These are phyloP conservation scores for Neelides sp. DNA, from an alignment of 1,140 invertebrate species.

Conservation along the genomic window DNA sequence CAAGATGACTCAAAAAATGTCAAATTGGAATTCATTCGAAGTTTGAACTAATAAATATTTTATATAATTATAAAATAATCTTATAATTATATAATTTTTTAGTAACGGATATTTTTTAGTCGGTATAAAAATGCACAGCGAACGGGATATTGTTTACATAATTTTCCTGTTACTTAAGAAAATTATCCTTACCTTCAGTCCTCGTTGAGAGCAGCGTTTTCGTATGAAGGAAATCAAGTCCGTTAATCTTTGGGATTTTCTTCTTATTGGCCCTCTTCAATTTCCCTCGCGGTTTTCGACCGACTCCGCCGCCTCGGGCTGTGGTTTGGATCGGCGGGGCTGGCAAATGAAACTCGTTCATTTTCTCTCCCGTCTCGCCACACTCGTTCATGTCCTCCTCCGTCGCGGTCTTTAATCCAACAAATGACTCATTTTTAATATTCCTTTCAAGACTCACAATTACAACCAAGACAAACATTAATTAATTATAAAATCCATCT, in stretches of 20 bases:
- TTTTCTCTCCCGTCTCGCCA: constrained; percentile 31
- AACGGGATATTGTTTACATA: no score
- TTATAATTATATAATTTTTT: no score
- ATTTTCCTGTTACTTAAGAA: no score
- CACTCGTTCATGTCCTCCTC: constrained; percentile 38
- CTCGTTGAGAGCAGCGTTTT: constrained; percentile 77
- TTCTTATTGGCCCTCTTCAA: constrained; percentile 45
- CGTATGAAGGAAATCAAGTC: constrained; percentile 75
- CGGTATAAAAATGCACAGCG: no score
- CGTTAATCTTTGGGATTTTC: constrained; percentile 58
- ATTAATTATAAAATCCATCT: neutral
- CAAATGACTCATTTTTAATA: constrained; percentile 3
- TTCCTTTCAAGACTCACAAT: neutral
- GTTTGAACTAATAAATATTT: no score
- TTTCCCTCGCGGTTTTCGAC: constrained; percentile 36
- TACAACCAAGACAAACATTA: no score
- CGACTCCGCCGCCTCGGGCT: constrained; percentile 34
- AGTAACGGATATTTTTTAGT: no score
- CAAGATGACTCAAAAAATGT: no score
- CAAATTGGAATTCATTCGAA: no score
- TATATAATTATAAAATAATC: no score
- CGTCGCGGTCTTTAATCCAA: no score
- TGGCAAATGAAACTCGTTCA: constrained; percentile 27
- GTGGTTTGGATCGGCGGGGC: constrained; percentile 32
- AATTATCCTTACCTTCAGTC: constrained; percentile 43